Base-by-base conservation (phyloP, 2,888 invertebrate species). In the Caenorhabditis becei region DNA sequence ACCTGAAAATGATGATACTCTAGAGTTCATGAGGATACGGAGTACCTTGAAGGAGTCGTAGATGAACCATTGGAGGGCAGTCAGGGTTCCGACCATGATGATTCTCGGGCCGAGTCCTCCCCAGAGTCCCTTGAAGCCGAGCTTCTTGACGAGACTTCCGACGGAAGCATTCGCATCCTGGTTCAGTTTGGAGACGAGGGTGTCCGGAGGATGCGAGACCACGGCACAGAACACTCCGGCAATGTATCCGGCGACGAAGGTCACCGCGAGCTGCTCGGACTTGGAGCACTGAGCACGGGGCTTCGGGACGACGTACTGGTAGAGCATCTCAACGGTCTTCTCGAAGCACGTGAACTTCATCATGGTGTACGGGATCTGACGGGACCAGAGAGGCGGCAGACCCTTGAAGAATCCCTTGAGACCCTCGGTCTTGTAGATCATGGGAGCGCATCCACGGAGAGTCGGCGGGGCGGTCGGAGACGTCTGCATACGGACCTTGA, bases 301-400 rank as follows among this genome's bases (percentile, higher is more conserved):
- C 92, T 97, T 97, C 49, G 97, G 97, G 70, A 97, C 79, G 32
- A 82, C 77, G 53, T 96, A 91, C 94, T 94, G 94, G 93, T 97
- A 97, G 44, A 97, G 92, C 78, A 96, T 93, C 91, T 97, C 97
- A 44, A 97, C 94, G 14, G 97, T 97, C 91, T 95, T 94, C 92
- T 97, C 97, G 92, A 97, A 97, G 93, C 96, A 97, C 86, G 97
- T 96, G 92, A 97, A 97, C 93, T 97, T 98, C 97, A 97, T 97
- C 97, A 98, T 97, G 86, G 97, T 97, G 94, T 97, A 97, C 0
- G 97, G 97, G 91, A 97, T 97, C 93, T 97, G 97, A 88, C 97
- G 93, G 92, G 95, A 69, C 97, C 97, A 97, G 81, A 97, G 93
- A 37, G 97, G 97, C 49, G 95, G 96, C 81, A 97, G 93, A 71